Evolutionary conservation across 2,797 vertebrate genomes (phyloP), one percentile per base, ranked within the genome.

Genomic region (Poecilia wingei): DNA sequence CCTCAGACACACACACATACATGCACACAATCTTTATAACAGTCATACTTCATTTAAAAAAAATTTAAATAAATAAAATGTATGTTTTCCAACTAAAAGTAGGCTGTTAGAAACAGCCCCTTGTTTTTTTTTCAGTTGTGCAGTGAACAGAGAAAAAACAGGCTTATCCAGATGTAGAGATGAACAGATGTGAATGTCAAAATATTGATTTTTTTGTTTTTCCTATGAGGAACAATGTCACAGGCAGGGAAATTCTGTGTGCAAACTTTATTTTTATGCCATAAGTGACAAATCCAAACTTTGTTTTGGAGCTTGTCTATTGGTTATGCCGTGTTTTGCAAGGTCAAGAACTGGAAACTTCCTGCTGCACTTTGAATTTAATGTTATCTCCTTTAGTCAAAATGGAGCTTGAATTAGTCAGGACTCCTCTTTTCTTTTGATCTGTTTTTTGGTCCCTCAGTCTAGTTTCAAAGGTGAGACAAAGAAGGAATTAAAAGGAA

Each of bases 131-230:
- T 69, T 64, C 55, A 71, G 8, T 68, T 68, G 64, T 68, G 64
- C 1, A 12, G 31, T 75, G 49, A 84, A 74, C 22, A 80, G 57
- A 84, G 33, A 61, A 61, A 46, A 28, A 75, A 79, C 69, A 79
- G 55, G 12, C 10, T 1, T 69, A 71, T 47, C 57, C 41, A 71
- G 46, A 84, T 51, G 45, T 10, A 85, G 49, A 75, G 78, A 72
- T 51, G 39, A 85, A 83, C 79, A 90, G 83, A 89, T 83, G 82
- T 79, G 47, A 61, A 82, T 78, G 88, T 86, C 82, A 85, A 79
- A 84, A 72, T 59, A 12, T 71, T 59, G 2, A 18, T 84, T 79
- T 80, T 86, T 59, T 8, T 13, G 9, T 80, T 80, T 86, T 36
- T 5, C 2, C 13, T 80, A 59, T 64, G 28, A 82, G 66, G 72